phyloP scores from a whole-genome alignment of 2,888 invertebrate species.

The Trichogramma evanescens region DNA sequence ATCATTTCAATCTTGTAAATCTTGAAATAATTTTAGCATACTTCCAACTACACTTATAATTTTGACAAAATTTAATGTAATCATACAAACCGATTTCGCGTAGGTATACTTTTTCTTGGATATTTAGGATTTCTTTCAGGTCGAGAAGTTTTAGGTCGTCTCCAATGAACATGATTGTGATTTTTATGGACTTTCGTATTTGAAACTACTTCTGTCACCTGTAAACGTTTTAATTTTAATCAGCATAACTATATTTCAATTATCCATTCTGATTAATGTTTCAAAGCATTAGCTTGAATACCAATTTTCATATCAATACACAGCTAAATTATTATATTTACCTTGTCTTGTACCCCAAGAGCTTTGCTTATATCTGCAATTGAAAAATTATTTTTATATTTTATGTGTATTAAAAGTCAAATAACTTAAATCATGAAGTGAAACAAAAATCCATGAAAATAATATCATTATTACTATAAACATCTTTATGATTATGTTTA shows the following conservation, averaged over 20 bases:
- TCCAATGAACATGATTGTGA: slow-evolving; percentile 93
- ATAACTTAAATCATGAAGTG: too few species aligned
- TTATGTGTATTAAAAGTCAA: too few species aligned
- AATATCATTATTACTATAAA: too few species aligned
- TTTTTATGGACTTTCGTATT: slow-evolving; percentile 84
- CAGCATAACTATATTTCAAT: too few species aligned
- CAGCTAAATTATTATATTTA: slow-evolving; percentile 50
- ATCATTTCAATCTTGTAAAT: slow-evolving; percentile 12
- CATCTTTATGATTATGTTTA: too few species aligned
- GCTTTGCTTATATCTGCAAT: slow-evolving; percentile 63
- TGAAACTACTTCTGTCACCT: slow-evolving; percentile 87
- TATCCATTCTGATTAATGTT: slow-evolving; percentile 1
- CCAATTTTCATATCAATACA: slow-evolving; percentile 35
- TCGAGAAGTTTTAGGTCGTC: slow-evolving; percentile 86
- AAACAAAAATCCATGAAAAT: too few species aligned
- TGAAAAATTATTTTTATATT: too few species aligned
- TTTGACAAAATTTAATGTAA: neutral
- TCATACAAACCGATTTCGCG: slow-evolving; percentile 70
- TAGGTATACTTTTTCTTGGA: slow-evolving; percentile 89
- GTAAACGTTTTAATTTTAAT: slow-evolving; percentile 26
- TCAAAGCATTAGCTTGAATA: slow-evolving; percentile 16
- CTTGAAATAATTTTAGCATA: slow-evolving; percentile 36
- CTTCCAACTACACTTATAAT: slow-evolving; percentile 27
- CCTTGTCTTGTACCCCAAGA: slow-evolving; percentile 79
- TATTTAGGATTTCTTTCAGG: slow-evolving; percentile 90